Evolutionary conservation across 2,113 vertebrate species (phyloP).

Genomic region (Rhinogobius similis): DNA sequence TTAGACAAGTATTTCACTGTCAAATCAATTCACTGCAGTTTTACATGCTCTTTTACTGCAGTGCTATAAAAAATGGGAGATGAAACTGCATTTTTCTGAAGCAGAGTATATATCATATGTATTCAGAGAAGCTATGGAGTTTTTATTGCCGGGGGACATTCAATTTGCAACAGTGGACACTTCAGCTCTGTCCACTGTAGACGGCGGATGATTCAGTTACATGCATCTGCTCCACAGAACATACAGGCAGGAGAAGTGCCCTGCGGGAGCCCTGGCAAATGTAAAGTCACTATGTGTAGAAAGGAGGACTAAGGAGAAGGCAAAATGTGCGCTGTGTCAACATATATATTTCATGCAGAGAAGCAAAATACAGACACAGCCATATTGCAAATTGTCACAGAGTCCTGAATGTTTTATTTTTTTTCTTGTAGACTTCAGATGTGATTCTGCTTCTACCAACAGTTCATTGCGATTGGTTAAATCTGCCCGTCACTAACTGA

Average conservation of each 20-base stretch:
- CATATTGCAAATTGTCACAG: too few relatives aligned
- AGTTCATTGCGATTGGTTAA: too few relatives aligned
- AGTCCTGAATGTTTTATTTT: too few relatives aligned
- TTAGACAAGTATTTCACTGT: neutral
- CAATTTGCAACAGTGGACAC: slow-evolving; percentile 16
- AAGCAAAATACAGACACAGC: neutral
- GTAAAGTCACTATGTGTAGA: neutral
- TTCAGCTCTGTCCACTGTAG: slow-evolving; percentile 12
- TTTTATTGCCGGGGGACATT: slow-evolving; percentile 14
- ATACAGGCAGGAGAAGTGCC: slow-evolving; percentile 34
- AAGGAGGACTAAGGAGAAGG: neutral
- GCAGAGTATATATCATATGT: neutral
- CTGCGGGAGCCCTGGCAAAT: neutral
- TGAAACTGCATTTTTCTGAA: slow-evolving; percentile 3
- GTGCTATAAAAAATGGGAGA: neutral
- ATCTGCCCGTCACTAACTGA: too few relatives aligned
- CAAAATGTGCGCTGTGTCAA: neutral
- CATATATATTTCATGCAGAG: neutral
- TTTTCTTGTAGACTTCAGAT: too few relatives aligned
- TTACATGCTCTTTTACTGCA: slow-evolving; percentile 3
- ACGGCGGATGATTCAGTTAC: slow-evolving; percentile 17
- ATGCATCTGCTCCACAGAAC: slow-evolving; percentile 16
- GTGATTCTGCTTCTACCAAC: too few relatives aligned
- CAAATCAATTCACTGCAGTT: neutral
- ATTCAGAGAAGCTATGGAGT: slow-evolving; percentile 1